Evolutionary conservation across 2,113 vertebrate species (phyloP).

Genomic region (Eptesicus fuscus): DNA sequence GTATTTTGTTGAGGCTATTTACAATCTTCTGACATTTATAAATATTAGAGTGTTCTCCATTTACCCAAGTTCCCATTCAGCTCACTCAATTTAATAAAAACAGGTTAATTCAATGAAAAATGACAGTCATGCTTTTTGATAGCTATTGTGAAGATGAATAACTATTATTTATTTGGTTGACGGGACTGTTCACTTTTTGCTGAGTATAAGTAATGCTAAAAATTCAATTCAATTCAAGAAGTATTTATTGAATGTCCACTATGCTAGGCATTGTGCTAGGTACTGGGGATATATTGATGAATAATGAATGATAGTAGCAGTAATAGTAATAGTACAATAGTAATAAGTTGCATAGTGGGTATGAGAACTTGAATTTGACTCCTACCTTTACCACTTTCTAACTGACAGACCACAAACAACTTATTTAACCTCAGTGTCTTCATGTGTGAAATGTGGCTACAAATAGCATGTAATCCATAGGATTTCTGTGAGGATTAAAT

Average conservation of each 20-base stretch:
- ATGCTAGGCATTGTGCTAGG: not conserved
- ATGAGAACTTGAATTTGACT: not conserved
- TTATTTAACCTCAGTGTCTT: slow-evolving; percentile 2
- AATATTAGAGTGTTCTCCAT: not conserved
- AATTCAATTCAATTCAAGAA: slow-evolving; percentile 11
- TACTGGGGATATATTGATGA: not conserved
- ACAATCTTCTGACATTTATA: not conserved
- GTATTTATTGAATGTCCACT: not conserved
- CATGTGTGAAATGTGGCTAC: not conserved
- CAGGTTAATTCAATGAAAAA: not conserved
- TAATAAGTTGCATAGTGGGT: not conserved
- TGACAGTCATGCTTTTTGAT: slow-evolving; percentile 22
- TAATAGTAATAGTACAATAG: not conserved
- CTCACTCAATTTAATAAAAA: slow-evolving; percentile 15
- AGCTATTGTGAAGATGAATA: slow-evolving; percentile 4
- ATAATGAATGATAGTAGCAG: not conserved
- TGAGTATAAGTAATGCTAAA: slow-evolving; percentile 19
- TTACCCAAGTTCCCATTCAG: not conserved
- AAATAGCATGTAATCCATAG: not conserved
- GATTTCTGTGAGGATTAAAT: slow-evolving; percentile 12
- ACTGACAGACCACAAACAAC: not conserved
- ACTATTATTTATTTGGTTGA: not conserved
- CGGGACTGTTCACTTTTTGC: not conserved
- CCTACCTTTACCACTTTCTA: not conserved
- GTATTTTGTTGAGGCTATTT: slow-evolving; percentile 26